Conservation (phyloP, 2,113 vertebrate genomes). For the Xyrauchen texanus region DNA sequence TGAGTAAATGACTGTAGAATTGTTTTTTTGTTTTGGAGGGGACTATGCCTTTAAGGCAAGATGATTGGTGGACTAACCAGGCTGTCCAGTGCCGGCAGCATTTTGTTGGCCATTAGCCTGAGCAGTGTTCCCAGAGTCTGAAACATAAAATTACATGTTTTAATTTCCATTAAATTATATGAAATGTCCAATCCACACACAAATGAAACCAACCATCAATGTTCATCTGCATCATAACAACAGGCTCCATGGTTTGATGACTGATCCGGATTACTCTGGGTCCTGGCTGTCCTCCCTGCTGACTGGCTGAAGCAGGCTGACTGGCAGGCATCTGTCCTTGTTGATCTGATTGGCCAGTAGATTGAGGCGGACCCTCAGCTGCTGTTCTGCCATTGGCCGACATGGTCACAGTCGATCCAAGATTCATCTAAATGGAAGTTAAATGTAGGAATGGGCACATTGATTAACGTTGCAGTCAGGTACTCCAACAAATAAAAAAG, state of each 20-base stretch:
- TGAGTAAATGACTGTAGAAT: too few species aligned
- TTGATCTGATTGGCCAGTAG: constrained; percentile 71
- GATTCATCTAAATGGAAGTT: constrained; percentile 78
- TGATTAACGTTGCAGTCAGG: too few species aligned
- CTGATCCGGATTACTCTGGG: constrained; percentile 89
- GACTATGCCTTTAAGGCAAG: not conserved
- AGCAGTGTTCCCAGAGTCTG: constrained; percentile 63
- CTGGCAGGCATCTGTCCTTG: constrained; percentile 70
- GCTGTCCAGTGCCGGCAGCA: constrained; percentile 62
- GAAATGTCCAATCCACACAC: not conserved
- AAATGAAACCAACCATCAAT: constrained; percentile 74
- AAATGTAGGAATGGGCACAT: not conserved
- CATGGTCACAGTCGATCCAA: constrained; percentile 87
- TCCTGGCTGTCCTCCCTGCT: constrained; percentile 67
- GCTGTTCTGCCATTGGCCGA: constrained; percentile 74
- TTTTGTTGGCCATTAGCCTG: constrained; percentile 61
- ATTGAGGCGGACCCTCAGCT: constrained; percentile 70
- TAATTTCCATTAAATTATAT: not conserved
- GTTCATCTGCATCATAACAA: constrained; percentile 97
- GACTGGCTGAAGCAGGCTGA: constrained; percentile 75
- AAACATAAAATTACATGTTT: not conserved
- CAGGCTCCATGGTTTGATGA: constrained; percentile 87
- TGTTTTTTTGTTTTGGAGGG: too few species aligned
- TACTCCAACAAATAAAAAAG: too few species aligned
- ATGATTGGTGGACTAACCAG: constrained; percentile 62